Base-by-base conservation (phyloP, 1,140 invertebrate genomes). In the Matsumurasca onukii region DNA sequence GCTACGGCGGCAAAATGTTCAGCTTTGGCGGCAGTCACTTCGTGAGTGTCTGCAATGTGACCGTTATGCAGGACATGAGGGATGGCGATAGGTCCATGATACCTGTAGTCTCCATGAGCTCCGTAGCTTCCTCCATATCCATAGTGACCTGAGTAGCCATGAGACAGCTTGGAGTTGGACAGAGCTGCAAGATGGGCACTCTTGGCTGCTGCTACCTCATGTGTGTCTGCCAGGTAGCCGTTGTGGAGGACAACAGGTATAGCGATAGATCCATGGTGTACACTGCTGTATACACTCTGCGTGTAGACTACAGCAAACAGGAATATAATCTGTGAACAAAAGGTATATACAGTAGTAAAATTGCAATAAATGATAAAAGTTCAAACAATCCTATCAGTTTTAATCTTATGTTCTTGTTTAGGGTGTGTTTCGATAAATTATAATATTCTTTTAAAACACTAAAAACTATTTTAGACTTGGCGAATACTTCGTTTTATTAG, bases 181-280 rank as follows among this genome's bases (percentile, higher is more conserved):
- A 66, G 61, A 30, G 66, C 70, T 13, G 70, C 68, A 39, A 67
- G 69, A 63, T 69, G 68, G 30, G 68, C 62, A 34, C 63, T 49
- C 69, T 75, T 76, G 66, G 74, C 75, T 34, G 64, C 70, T 45
- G 71, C 73, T 27, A 71, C 70, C 63, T 71, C 70, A 22, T 68
- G 70, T 12, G 70, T 69, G 57, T 72, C 70, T 25, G 70, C 67
- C n/a, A 69, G 27, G 62, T 65, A 49, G 31, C 70, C 67, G 39
- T 31, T 57, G 3, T 34, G 15, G 5, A 29, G 34, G 5, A 48
- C 39, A 17, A 20, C 31, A 48, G 25, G 17, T 2, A 45, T 49
- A 12, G 12, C 17, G 34, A 48, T 15, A 2, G 62, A 15, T n/a
- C 62, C 62, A 39, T 31, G 20, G 55, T 59, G 15, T 1, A 1